Conservation (phyloP, 2,113 vertebrate genomes). For the Ariopsis seemanni region DNA sequence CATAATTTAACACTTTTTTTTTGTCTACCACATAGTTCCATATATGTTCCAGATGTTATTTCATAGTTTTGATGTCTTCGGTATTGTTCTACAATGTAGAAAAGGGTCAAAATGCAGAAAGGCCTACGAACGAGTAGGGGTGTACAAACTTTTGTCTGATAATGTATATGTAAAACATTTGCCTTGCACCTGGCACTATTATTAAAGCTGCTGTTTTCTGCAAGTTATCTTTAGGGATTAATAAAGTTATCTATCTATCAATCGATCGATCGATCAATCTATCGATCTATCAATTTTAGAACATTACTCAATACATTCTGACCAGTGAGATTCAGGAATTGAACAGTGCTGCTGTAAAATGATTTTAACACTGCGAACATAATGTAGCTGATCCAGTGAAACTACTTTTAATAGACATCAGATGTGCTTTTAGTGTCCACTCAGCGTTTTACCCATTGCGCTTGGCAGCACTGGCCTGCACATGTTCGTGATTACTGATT, state of each 20-base stretch:
- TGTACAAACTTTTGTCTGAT: no score
- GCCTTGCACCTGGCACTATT: background rate
- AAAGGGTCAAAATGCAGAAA: no score
- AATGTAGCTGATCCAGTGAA: slow-evolving; percentile 13
- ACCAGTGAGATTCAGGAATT: background rate
- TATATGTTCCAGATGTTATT: no score
- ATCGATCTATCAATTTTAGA: no score
- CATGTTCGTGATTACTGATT: background rate
- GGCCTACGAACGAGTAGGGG: no score
- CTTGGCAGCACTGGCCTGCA: background rate
- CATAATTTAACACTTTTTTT: no score
- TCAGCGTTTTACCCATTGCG: slow-evolving; percentile 5
- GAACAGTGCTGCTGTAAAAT: background rate
- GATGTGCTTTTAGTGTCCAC: slow-evolving; percentile 21
- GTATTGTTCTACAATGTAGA: no score
- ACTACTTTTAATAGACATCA: slow-evolving; percentile 29
- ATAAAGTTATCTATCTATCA: no score
- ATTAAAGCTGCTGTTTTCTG: background rate
- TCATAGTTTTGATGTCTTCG: no score
- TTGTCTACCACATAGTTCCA: no score
- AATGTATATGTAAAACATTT: slow-evolving; percentile 2
- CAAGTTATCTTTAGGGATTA: no score
- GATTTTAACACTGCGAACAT: background rate
- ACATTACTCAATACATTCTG: background rate
- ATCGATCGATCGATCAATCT: no score